Percentiles rank a stretch among this genome's conserved stretches.
Evolutionary conservation across 2,888 invertebrate genomes (phyloP).

Genomic region (Philhelius pedissequus): DNA sequence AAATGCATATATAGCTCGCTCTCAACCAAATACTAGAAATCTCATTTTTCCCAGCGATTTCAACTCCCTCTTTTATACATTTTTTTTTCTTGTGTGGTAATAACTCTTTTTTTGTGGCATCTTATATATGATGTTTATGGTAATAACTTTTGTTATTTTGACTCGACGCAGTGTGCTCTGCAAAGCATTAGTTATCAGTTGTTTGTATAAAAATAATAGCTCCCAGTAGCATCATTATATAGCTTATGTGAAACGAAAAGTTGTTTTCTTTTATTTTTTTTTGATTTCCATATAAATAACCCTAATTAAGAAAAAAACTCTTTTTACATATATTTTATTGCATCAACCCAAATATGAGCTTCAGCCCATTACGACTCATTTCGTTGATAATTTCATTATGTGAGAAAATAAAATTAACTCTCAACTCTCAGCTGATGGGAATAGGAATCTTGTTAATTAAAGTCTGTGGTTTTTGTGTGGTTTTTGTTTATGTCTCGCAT

Average conservation of each 20-base stretch:
- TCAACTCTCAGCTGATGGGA: background rate
- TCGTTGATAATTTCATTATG: background rate
- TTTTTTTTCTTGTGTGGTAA: too few species aligned
- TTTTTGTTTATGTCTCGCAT: background rate
- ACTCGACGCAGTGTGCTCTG: too few species aligned
- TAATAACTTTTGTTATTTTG: too few species aligned
- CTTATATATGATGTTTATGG: too few species aligned
- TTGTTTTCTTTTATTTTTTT: background rate
- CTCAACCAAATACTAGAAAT: too few species aligned
- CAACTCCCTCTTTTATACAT: too few species aligned
- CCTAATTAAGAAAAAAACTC: background rate
- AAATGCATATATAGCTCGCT: too few species aligned
- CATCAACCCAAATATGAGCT: background rate
- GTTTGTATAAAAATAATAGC: background rate
- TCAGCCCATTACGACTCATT: background rate
- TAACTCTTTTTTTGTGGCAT: too few species aligned
- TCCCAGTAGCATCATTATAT: background rate
- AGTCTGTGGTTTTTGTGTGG: background rate
- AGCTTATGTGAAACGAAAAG: background rate
- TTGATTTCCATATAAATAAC: background rate
- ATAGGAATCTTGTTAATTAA: background rate
- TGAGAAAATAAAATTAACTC: constrained; percentile 1
- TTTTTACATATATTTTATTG: background rate
- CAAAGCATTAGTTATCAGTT: too few species aligned
- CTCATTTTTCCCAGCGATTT: too few species aligned